A percentile compares a stretch with the other conserved stretches of the same genome.
Evolutionary conservation across 2,888 invertebrate genomes (phyloP).

Genomic region (Crepidodera aurea): DNA sequence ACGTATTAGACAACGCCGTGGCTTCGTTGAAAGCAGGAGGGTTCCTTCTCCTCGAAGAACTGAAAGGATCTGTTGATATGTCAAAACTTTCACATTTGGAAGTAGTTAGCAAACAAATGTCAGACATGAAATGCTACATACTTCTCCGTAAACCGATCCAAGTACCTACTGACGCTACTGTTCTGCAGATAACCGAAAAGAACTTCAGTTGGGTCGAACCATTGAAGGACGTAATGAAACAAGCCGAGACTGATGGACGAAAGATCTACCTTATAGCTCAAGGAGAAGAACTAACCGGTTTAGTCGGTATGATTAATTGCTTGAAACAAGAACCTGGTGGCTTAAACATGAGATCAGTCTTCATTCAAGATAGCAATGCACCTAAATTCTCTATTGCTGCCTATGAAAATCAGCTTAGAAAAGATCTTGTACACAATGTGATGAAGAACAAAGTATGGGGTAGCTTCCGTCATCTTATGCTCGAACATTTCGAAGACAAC

Average conservation of each 20-base stretch:
- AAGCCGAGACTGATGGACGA: constrained; percentile 67
- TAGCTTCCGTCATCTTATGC: constrained; percentile 79
- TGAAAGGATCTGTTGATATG: constrained; percentile 61
- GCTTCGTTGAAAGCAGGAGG: constrained; percentile 73
- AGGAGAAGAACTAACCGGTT: constrained; percentile 75
- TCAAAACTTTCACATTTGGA: constrained; percentile 62
- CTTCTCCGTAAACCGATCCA: constrained; percentile 69
- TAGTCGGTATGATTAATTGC: constrained; percentile 90
- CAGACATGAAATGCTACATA: constrained; percentile 71
- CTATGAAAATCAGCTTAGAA: constrained; percentile 70
- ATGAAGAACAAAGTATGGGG: constrained; percentile 86
- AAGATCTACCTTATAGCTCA: constrained; percentile 76
- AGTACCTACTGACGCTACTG: constrained; percentile 58
- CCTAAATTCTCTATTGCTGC: constrained; percentile 68
- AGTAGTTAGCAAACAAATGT: constrained; percentile 69
- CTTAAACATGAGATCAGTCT: constrained; percentile 74
- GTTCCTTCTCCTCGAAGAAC: constrained; percentile 79
- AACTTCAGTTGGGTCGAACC: constrained; percentile 82
- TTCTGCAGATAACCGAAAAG: constrained; percentile 74
- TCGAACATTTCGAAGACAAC: constrained; percentile 63
- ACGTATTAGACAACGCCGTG: constrained; percentile 67
- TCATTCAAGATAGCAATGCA: constrained; percentile 71
- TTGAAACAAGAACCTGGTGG: constrained; percentile 89
- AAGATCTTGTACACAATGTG: constrained; percentile 88
- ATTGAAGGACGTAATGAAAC: constrained; percentile 78